Conservation (phyloP, 1,140 invertebrate genomes). For the Caligus rogercresseyi region DNA sequence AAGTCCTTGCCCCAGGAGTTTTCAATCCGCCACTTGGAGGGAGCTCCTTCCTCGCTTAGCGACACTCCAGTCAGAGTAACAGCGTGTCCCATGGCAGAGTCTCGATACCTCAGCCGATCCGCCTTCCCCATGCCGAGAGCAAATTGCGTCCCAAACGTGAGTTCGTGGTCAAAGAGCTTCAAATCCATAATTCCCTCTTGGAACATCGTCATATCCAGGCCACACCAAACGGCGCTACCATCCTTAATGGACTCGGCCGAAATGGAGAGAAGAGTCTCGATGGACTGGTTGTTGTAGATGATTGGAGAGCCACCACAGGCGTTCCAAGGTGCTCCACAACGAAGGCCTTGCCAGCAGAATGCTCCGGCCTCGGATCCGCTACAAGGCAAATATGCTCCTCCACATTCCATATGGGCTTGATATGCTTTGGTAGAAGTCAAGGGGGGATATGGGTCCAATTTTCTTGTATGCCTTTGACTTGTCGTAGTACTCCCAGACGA, state of each 20-base stretch:
- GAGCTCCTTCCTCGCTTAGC: conserved; percentile 26
- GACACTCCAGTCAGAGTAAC: conserved; percentile 69
- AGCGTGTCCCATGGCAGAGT: conserved; percentile 74
- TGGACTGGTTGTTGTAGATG: conserved; percentile 71
- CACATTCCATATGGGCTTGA: conserved; percentile 59
- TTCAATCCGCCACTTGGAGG: conserved; percentile 60
- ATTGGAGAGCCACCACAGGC: conserved; percentile 52
- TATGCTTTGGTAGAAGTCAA: conserved; percentile 62
- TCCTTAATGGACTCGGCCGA: conserved; percentile 55
- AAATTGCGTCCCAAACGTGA: conserved; percentile 62
- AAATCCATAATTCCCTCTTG: conserved; percentile 15
- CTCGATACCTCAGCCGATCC: conserved; percentile 61
- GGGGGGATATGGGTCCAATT: conserved; percentile 53
- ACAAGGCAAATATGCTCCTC: conserved; percentile 64
- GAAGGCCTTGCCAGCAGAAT: conserved; percentile 54
- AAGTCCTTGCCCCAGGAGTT: conserved; percentile 80
- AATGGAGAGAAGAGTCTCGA: conserved; percentile 50
- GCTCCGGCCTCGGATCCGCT: conserved; percentile 56
- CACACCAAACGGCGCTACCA: conserved; percentile 77
- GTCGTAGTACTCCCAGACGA: conserved; percentile 72
- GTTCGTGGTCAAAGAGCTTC: conserved; percentile 41
- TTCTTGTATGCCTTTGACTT: conserved; percentile 57
- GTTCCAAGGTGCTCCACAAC: conserved; percentile 76
- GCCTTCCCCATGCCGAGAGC: conserved; percentile 53
- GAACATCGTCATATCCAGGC: conserved; percentile 43